These are phyloP conservation scores for Selene dorsalis DNA, from an alignment of 2,797 vertebrate genomes.

Conservation along the genomic window DNA sequence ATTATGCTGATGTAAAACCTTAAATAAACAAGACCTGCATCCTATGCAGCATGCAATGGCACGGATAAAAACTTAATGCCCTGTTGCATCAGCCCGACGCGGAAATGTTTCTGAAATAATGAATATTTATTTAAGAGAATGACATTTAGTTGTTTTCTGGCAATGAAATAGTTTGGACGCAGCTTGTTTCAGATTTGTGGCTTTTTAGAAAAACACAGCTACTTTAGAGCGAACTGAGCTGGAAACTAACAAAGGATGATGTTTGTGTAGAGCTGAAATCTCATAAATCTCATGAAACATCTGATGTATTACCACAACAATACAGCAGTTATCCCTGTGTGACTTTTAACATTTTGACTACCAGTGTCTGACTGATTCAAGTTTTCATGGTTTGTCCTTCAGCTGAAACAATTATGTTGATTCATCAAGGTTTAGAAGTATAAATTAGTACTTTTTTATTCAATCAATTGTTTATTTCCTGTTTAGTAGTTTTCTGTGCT, in stretches of 20 bases:
- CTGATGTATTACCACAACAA: background rate
- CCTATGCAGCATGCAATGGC: constrained; percentile 35
- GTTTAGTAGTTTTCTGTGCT: too few species aligned
- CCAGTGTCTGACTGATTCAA: too few species aligned
- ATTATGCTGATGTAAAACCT: constrained; percentile 63
- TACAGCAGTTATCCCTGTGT: background rate
- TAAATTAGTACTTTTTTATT: background rate
- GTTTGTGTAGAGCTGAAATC: constrained; percentile 10
- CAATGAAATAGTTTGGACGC: background rate
- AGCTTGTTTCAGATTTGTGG: too few species aligned
- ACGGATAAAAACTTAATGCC: constrained; percentile 21
- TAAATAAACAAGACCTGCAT: constrained; percentile 55
- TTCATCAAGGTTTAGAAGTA: background rate
- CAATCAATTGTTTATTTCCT: background rate
- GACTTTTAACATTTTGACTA: too few species aligned
- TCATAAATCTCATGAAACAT: background rate
- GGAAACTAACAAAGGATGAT: background rate
- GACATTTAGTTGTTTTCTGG: constrained; percentile 22
- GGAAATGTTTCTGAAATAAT: constrained; percentile 34
- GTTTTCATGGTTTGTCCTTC: too few species aligned
- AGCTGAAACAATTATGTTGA: background rate
- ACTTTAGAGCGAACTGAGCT: constrained; percentile 13
- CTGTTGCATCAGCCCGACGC: constrained; percentile 21
- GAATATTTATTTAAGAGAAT: constrained; percentile 51
- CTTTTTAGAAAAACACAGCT: background rate